Percentiles rank a stretch among this genome's conserved stretches.
These are phyloP conservation scores for Anagrus nilaparvatae DNA, from an alignment of 1,140 invertebrate species.

Conservation along the genomic window DNA sequence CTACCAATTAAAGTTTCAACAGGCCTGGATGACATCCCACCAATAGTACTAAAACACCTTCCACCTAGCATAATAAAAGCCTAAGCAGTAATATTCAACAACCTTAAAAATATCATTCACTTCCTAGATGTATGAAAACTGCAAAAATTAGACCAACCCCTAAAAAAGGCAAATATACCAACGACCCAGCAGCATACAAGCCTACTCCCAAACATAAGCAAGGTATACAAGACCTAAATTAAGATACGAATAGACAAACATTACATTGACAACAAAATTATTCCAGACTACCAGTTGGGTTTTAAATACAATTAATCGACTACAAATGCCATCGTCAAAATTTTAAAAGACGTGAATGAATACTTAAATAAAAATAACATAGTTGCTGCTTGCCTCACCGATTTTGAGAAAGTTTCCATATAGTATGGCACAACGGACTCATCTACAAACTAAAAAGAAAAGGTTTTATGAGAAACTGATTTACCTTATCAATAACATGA, in stretches of 20 bases:
- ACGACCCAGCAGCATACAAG: slow-evolving; percentile 13
- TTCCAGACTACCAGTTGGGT: slow-evolving; percentile 17
- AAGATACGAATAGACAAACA: slow-evolving; percentile 1
- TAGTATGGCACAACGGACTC: slow-evolving; percentile 16
- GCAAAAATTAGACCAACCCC: slow-evolving; percentile 18
- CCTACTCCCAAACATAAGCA: slow-evolving; percentile 27
- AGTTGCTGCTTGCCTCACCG: slow-evolving; percentile 15
- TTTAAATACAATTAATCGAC: slow-evolving; percentile 17
- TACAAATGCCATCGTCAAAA: slow-evolving; percentile 10
- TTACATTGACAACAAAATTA: slow-evolving; percentile 17
- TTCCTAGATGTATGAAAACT: slow-evolving; percentile 16
- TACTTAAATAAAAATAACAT: slow-evolving; percentile 4
- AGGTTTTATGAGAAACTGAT: slow-evolving; percentile 13
- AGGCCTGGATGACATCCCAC: slow-evolving; percentile 14
- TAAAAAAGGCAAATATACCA: slow-evolving; percentile 18
- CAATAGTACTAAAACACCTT: slow-evolving; percentile 12
- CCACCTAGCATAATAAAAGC: neutral
- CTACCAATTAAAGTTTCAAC: slow-evolving; percentile 15
- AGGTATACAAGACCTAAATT: slow-evolving; percentile 17
- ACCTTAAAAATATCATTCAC: slow-evolving; percentile 10
- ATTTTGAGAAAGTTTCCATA: slow-evolving; percentile 26
- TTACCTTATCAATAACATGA: slow-evolving; percentile 8
- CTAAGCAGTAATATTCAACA: slow-evolving; percentile 10
- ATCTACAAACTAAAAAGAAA: slow-evolving; percentile 17
- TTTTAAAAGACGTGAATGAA: slow-evolving; percentile 9